Base-by-base conservation (phyloP, 92 coral and sea anemone genomes). In the Zoanthus gigantus region DNA sequence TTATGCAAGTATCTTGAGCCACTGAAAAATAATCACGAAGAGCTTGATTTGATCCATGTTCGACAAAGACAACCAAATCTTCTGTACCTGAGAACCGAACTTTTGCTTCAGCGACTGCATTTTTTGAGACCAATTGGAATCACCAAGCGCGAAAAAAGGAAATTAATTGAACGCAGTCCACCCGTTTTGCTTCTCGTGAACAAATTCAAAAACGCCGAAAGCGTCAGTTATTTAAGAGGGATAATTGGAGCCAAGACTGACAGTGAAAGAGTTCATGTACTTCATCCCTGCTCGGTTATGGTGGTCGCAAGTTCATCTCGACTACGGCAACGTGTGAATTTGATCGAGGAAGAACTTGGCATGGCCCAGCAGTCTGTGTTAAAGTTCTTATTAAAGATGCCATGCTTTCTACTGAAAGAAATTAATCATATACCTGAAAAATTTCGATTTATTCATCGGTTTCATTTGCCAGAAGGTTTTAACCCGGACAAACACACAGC, bases 401-500 rank as follows among this genome's bases (percentile, higher is more conserved):
- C 98, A 4, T 82, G 93, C 34, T 90, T 93, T 57, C 90, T 93
- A 45, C 78, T 94, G n/a, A 93, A 90, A 30, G 76, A 82, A 71
- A 44, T 87, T 44, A 74, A 84, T 13, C 32, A 63, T 10, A 76
- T 89, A 57, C 30, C 85, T 28, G 98, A 87, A 76, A 89, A 89
- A 9, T 93, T 87, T 83, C 85, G 54, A n/a, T 88, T 78, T 78
- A 87, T 94, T 13, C 95, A 93, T 86, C 93, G 94, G 90, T 88
- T 86, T 72, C 15, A 54, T 13, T 72, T 94, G 60, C 98, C 95
- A 1, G 77, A 76, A 16, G 95, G 98, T 32, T 94, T 90, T 89
- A 88, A 78, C 81, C 82, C 93, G 6, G 98, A 94, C 81, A 87
- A 87, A 37, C 98, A 94, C 88, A 93, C 98, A 67, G 98, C 95